Conservation (phyloP, 2,113 vertebrate genomes). For the Aspiorhynchus laticeps region DNA sequence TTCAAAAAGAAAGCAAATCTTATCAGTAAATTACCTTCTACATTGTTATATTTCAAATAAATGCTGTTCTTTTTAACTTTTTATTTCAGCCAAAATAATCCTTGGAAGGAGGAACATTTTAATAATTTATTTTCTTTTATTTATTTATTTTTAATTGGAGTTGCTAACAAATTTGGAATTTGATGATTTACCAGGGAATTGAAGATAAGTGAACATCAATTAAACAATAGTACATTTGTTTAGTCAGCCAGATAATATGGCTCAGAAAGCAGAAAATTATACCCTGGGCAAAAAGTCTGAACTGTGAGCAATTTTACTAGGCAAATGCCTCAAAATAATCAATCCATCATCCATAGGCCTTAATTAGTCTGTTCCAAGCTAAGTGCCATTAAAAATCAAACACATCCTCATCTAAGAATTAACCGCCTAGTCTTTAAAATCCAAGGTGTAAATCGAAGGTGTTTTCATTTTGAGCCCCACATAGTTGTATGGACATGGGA, state of each 20-base stretch:
- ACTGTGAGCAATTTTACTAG: not conserved
- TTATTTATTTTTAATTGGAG: no score
- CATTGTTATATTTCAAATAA: no score
- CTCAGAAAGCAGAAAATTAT: not conserved
- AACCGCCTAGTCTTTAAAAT: slow-evolving; percentile 22
- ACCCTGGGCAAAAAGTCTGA: not conserved
- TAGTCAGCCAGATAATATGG: not conserved
- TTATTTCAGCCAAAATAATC: no score
- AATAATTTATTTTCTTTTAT: no score
- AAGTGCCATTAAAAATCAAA: slow-evolving; percentile 45
- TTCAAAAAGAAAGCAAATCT: no score
- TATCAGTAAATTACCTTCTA: no score
- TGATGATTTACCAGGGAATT: no score
- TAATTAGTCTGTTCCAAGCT: slow-evolving; percentile 28
- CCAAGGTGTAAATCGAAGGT: slow-evolving; percentile 5
- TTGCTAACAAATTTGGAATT: no score
- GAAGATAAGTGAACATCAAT: no score
- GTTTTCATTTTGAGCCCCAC: slow-evolving; percentile 11
- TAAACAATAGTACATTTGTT: not conserved
- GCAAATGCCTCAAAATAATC: slow-evolving; percentile 37
- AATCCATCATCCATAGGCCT: slow-evolving; percentile 42
- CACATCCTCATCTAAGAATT: slow-evolving; percentile 40
- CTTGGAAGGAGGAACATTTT: no score
- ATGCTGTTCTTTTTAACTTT: no score
- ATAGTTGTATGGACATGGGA: slow-evolving; percentile 21